Evolutionary conservation across 1,140 invertebrate species (phyloP).

Genomic region (Drosophila eugracilis): DNA sequence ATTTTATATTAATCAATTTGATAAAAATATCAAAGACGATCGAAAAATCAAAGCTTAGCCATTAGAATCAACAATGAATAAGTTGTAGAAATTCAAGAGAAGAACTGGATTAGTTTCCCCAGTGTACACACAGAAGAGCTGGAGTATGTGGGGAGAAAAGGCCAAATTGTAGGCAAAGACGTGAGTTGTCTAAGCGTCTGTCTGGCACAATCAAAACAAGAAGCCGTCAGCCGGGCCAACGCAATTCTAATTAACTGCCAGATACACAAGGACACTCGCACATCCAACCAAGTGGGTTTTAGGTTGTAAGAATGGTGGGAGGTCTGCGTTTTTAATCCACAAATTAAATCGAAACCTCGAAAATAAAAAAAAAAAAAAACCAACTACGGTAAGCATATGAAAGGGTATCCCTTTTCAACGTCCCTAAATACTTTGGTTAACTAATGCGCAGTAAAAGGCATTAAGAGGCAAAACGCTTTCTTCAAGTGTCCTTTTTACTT

Average conservation of each 20-base stretch:
- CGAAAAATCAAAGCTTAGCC: too few relatives aligned
- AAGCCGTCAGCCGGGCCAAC: constrained; percentile 24
- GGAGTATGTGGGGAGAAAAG: not conserved
- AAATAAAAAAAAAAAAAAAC: constrained; percentile 10
- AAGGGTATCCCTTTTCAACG: too few relatives aligned
- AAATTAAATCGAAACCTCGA: constrained; percentile 32
- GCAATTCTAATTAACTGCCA: constrained; percentile 55
- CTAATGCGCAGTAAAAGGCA: constrained; percentile 50
- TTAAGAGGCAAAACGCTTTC: constrained; percentile 23
- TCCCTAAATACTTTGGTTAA: constrained; percentile 27
- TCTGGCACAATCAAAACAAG: constrained; percentile 59
- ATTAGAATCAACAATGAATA: too few relatives aligned
- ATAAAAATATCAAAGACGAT: too few relatives aligned
- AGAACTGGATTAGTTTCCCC: not conserved
- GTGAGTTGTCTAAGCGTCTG: constrained; percentile 50
- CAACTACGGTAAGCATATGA: too few relatives aligned
- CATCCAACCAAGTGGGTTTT: not conserved
- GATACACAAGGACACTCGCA: constrained; percentile 38
- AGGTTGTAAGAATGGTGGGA: not conserved
- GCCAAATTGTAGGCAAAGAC: constrained; percentile 40
- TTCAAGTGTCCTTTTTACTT: not conserved
- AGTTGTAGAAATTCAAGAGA: not conserved
- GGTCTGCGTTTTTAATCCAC: constrained; percentile 26
- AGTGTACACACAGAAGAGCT: not conserved
- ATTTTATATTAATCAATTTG: too few relatives aligned